Conservation (phyloP, 2,888 invertebrate species). For the Eilema depressum region DNA sequence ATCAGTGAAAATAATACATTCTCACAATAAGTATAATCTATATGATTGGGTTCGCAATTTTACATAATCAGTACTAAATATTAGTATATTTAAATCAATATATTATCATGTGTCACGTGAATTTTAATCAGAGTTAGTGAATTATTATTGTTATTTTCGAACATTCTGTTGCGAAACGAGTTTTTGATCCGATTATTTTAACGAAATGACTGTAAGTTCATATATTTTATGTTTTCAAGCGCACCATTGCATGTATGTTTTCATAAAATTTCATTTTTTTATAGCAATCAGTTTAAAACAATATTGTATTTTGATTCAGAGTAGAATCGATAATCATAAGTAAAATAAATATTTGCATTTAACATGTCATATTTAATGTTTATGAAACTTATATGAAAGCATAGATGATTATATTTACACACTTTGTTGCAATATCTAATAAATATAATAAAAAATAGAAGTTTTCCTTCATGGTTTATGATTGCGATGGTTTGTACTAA, state of each 20-base stretch:
- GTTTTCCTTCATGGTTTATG: constrained; percentile 62
- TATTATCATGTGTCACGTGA: constrained; percentile 28
- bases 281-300: constrained; percentile 26
- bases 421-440: constrained; percentile 62
- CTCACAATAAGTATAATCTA: constrained; percentile 34
- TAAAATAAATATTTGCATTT: constrained; percentile 46
- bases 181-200: constrained; percentile 46
- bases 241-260: constrained; percentile 49
- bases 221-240: constrained; percentile 38
- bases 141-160: constrained; percentile 43
- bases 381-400: constrained; percentile 52
- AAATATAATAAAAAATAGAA: constrained; percentile 55
- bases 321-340: constrained; percentile 30
- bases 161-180: constrained; percentile 49
- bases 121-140: constrained; percentile 29
- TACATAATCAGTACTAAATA: constrained; percentile 32
- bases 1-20: constrained; percentile 37
- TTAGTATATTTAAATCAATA: constrained; percentile 32
- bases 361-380: constrained; percentile 30
- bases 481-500: constrained; percentile 70
- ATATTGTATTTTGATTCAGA: constrained; percentile 26
- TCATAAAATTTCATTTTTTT: constrained; percentile 42
- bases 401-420: constrained; percentile 55
- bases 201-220: constrained; percentile 48
- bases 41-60: constrained; percentile 33